These are phyloP conservation scores for Falco concolor DNA, from an alignment of 2,797 vertebrate species.

Conservation along the genomic window DNA sequence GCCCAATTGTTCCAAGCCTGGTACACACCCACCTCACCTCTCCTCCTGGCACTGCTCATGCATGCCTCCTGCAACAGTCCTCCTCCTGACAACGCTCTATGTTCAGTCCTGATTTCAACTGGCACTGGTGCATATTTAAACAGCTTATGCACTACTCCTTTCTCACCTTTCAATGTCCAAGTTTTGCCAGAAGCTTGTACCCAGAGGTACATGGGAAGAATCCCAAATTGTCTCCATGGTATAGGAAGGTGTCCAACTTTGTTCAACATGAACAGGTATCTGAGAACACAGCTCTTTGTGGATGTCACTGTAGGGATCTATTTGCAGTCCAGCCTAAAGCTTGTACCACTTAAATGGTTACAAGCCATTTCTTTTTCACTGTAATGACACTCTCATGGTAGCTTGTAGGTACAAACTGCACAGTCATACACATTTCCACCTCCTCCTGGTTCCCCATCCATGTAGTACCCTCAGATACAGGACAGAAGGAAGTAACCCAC, in stretches of 20 bases:
- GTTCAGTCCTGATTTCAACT: background rate
- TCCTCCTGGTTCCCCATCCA: background rate
- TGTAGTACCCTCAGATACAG: background rate
- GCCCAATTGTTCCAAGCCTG: background rate
- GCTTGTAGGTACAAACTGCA: background rate
- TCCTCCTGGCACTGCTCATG: background rate
- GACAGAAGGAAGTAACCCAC: background rate
- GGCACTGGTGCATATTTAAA: background rate
- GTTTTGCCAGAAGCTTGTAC: background rate
- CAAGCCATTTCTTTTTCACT: background rate
- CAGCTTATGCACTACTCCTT: background rate
- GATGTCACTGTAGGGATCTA: background rate
- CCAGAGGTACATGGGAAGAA: background rate
- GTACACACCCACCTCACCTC: background rate
- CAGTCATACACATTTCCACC: background rate
- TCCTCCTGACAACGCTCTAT: background rate
- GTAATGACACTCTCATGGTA: background rate
- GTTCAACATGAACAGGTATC: background rate
- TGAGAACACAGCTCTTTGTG: background rate
- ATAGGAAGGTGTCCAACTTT: background rate
- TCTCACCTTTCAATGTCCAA: background rate
- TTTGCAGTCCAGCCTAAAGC: background rate
- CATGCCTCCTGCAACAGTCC: background rate
- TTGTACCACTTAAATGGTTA: background rate
- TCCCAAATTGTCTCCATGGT: background rate